Base-by-base conservation (phyloP, 2,113 vertebrate genomes). In the Rhinopomastus cyanomelas region DNA sequence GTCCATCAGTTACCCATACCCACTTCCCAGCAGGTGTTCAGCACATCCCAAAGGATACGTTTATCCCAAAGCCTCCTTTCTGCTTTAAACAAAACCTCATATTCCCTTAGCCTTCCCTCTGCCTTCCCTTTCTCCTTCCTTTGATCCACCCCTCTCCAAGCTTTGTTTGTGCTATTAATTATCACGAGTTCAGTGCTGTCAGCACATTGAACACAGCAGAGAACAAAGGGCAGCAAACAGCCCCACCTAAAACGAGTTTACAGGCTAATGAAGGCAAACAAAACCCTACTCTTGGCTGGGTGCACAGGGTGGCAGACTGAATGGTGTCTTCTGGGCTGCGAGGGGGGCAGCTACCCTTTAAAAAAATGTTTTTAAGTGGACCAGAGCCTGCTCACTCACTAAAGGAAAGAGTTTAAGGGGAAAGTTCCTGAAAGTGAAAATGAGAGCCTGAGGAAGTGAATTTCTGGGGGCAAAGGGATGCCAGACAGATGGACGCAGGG, bases 201-300 rank as follows among this genome's bases (percentile, higher is more conserved):
- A 96, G 94, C 94, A 94, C 92, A 93, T 95, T 95, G 78, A 94
- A 73, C 81, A 73, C 59, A 65, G 78, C 10, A 52, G 66, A 88
- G 94, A 94, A 96, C 94, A 96, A 96, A 96, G 94, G 92, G 94
- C 92, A 96, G 91, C 88, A 92, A 94, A 87, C 59, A 94, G 91
- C 89, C 87, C 92, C 92, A 96, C 95, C 95, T 84, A 76, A 92
- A 93, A 95, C 65, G 91, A 87, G 94, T 95, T 95, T 94, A 93
- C 94, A 95, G 94, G 84, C 91, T 96, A 90, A 87, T 87, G 94
- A 94, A 93, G 89, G 84, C 92, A 95, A 96, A 96, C 92, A 92
- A 96, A 96, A 81, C 92, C 74, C 71, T 72, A 23, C 78, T 76
- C 71, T 95, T 92, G 89, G 66, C 89, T 79, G 92, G 81, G 74